Evolutionary conservation across 1,140 invertebrate genomes (phyloP), one percentile per base, ranked within the genome.

Genomic region (Radopholus similis): DNA sequence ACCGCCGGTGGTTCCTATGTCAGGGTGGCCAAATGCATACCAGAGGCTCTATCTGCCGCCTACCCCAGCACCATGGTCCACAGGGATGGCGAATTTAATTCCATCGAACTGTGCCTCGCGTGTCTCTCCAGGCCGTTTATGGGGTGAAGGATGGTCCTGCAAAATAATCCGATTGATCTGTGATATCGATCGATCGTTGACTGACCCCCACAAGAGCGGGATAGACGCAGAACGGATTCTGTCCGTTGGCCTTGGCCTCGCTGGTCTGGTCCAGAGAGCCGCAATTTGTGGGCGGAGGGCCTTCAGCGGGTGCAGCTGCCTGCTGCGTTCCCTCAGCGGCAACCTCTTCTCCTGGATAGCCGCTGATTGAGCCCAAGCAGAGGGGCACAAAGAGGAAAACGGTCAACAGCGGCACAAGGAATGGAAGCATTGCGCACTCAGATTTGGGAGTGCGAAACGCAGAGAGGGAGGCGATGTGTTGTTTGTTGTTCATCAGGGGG

Each of bases 151-250:
- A 28, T 62, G 59, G 37, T 21, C 13, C 59, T 62, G 18, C 35
- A 60, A 23, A 23, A 38, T 15, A 38, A 18, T 18, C 9, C 26
- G n/a, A n/a, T n/a, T n/a, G n/a, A 13, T 60, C 26, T 23, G 35
- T 38, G 28, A 18, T 60, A 21, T 30, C 21, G 28, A 42, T 21
- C 11, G 1, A 58, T 37, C 40, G 26, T 42, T 26, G 26, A 15
- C 11, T 18, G 18, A 62, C 59, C 40, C 59, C 59, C 32, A 62
- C 40, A 21, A 62, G 38, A 26, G 59, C 59, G 21, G 59, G 59
- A 42, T 47, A 62, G 18, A 62, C 40, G 30, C 59, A 62, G 49
- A 62, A 62, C 42, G 59, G 59, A n/a, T 62, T 62, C 32, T 26
- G 32, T 34, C 49, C 59, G n/a, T 42, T 62, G n/a, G 59, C 59